These are phyloP conservation scores for Habroteleia sp. DNA, from an alignment of 2,888 invertebrate genomes.

Conservation along the genomic window DNA sequence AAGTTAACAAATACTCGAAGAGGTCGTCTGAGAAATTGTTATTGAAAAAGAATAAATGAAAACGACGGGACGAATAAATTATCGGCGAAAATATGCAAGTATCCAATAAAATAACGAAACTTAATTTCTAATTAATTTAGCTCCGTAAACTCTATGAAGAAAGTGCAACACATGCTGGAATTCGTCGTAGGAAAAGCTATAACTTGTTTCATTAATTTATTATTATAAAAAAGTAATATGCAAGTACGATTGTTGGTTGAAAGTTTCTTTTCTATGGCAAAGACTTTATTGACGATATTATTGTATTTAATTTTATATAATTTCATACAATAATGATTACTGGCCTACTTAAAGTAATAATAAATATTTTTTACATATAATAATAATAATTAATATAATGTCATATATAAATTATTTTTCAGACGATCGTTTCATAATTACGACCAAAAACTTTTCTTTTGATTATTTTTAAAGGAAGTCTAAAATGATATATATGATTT, in stretches of 20 bases:
- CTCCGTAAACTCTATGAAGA: constrained; percentile 13
- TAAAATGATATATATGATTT: background rate
- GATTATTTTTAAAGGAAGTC: background rate
- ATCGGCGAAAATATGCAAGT: constrained; percentile 1
- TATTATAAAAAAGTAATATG: constrained; percentile 18
- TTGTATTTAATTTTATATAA: constrained; percentile 5
- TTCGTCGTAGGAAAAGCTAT: constrained; percentile 9
- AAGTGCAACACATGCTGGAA: constrained; percentile 1
- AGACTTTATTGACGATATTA: constrained; percentile 2
- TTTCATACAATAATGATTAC: constrained; percentile 7
- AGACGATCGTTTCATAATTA: background rate
- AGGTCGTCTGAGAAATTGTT: no score
- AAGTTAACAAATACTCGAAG: no score
- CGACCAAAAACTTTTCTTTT: background rate
- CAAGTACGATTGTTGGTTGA: background rate
- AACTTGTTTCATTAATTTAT: constrained; percentile 16
- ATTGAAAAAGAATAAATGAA: background rate
- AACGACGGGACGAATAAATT: constrained; percentile 14
- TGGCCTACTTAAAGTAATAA: background rate
- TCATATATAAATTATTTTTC: no score
- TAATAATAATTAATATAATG: background rate
- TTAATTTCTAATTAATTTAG: constrained; percentile 34
- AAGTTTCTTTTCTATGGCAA: constrained; percentile 4
- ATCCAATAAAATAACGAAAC: constrained; percentile 7
- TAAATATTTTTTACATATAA: background rate